Evolutionary conservation across 1,140 invertebrate species (phyloP), one percentile per base, ranked within the genome.

Genomic region (Triops longicaudatus): DNA sequence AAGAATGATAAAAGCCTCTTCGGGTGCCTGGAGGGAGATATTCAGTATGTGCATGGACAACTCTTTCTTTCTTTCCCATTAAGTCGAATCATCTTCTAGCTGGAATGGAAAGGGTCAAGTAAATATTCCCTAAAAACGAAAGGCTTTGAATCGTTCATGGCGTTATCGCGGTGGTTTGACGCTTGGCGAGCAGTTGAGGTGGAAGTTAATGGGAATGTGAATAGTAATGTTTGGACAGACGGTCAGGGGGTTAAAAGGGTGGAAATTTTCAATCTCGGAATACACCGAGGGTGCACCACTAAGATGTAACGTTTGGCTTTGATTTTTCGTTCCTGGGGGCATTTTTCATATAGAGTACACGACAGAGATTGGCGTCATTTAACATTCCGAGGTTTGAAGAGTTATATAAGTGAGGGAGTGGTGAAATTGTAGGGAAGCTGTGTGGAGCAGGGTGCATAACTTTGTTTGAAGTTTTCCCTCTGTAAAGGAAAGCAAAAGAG

Each of bases 131-230:
- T 2, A 37, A 37, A 37, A 37, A 37, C 31, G 31, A 37, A n/a
- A 37, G 31, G 31, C 31, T 63, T 63, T 63, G 7, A 50, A 14
- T 5, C 12, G n/a, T 17, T 50, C 0, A 2, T 50, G 3, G n/a
- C 44, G n/a, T 50, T 37, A 22, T 22, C 1, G 44, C 3, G 44
- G 44, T 12, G 12, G 3, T 14, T 50, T 63, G 14, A 14, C n/a
- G 50, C 22, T 63, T 17, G 22, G 22, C 50, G 50, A 10, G 14
- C 1, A 63, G 50, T 22, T 11, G 50, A 63, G 14, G 10, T 22
- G 50, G 22, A 63, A n/a, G 50, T 63, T 63, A 63, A n/a, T n/a
- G 50, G 50, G n/a, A 63, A n/a, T 63, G 50, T 63, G 50, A 63
- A 63, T 63, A 63, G 50, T 7, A 0, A 63, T 63, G 50, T 63